Conservation (phyloP, 2,113 vertebrate species). For the Platichthys flesus region DNA sequence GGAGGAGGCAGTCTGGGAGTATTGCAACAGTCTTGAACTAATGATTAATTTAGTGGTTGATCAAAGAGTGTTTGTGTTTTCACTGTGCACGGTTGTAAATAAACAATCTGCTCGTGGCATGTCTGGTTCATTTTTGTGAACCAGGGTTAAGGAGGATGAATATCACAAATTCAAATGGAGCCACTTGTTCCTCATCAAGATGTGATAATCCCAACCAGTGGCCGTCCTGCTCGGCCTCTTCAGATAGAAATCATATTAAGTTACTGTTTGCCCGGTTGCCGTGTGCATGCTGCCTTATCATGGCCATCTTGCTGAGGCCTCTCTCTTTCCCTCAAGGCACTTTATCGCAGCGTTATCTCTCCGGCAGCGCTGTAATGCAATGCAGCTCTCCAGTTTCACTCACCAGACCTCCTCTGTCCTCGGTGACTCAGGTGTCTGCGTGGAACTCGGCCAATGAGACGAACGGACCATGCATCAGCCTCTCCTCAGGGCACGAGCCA, state of each 20-base stretch:
- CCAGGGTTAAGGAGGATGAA: conserved; percentile 13
- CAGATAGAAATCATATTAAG: conserved; percentile 65
- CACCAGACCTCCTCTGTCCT: conserved; percentile 62
- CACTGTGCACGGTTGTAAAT: not conserved
- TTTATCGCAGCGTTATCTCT: conserved; percentile 62
- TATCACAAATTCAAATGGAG: conserved; percentile 43
- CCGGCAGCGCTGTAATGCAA: conserved; percentile 58
- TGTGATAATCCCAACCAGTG: conserved; percentile 54
- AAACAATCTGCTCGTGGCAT: not conserved
- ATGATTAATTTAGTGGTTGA: conserved; percentile 39
- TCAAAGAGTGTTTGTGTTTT: conserved; percentile 15
- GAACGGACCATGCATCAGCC: conserved; percentile 28
- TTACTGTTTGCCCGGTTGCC: conserved; percentile 52
- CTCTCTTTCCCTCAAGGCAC: conserved; percentile 54
- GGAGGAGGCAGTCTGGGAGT: conserved; percentile 31
- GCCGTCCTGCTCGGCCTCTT: conserved; percentile 31
- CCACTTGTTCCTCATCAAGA: conserved; percentile 45
- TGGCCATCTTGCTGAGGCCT: conserved; percentile 58
- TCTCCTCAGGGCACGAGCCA: conserved; percentile 25
- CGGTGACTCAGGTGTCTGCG: conserved; percentile 73
- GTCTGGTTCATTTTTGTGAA: too few species aligned
- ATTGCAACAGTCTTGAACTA: conserved; percentile 13
- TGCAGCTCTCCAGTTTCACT: conserved; percentile 68
- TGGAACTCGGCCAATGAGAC: conserved; percentile 53
- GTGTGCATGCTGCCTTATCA: conserved; percentile 56